Conservation (phyloP, 2,113 vertebrate species). For the Eulemur rufifrons region DNA sequence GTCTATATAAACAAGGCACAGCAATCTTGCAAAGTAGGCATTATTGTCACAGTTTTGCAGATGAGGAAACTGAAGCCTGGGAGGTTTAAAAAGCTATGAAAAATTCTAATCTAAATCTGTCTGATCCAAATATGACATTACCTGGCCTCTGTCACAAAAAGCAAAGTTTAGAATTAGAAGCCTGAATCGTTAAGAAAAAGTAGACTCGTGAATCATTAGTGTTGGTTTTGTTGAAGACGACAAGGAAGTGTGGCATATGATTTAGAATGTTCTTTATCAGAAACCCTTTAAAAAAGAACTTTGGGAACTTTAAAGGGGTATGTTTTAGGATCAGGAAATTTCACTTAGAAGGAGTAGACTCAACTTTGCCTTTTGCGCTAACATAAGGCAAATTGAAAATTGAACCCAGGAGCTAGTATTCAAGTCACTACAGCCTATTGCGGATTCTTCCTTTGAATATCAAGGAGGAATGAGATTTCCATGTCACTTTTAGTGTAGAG, state of each 20-base stretch:
- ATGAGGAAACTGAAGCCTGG: background rate
- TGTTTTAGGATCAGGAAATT: background rate
- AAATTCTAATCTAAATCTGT: background rate
- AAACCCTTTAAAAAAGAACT: background rate
- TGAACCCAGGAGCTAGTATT: background rate
- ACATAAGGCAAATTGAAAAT: background rate
- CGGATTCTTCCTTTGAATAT: background rate
- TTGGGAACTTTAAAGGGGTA: background rate
- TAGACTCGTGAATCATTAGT: background rate
- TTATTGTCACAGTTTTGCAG: background rate
- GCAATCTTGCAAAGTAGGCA: background rate
- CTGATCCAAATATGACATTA: background rate
- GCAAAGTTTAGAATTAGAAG: background rate
- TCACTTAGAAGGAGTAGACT: background rate
- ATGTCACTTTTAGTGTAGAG: background rate
- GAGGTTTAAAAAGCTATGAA: background rate
- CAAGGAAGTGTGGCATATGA: background rate
- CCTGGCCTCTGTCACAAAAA: background rate
- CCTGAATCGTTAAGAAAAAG: background rate
- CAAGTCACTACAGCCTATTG: background rate
- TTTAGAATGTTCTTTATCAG: background rate
- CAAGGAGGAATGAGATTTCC: background rate
- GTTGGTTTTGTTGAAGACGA: background rate
- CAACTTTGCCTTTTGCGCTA: background rate
- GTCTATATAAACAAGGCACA: background rate